phyloP scores from a whole-genome alignment of 2,888 invertebrate species.

The Arge pagana region DNA sequence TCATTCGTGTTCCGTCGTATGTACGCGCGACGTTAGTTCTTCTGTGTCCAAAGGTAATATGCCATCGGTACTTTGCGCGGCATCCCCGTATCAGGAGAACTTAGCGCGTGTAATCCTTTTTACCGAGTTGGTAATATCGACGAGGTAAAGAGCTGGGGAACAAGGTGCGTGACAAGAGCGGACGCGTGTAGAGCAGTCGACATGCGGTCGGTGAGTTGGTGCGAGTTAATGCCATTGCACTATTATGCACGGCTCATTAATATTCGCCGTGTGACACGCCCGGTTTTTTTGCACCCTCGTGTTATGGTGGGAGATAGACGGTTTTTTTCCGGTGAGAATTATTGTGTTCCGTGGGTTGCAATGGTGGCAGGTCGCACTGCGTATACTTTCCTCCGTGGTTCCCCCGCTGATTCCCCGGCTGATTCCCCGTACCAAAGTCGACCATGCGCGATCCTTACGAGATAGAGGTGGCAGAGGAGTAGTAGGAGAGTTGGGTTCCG shows the following conservation, averaged over 20 bases:
- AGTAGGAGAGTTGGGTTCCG: conserved; percentile 35
- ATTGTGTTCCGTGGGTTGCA: conserved; percentile 41
- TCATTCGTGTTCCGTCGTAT: no score
- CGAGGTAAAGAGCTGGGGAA: not conserved
- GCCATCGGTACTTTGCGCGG: not conserved
- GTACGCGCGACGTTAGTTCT: no score
- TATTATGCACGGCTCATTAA: conserved; percentile 45
- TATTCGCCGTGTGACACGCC: conserved; percentile 49
- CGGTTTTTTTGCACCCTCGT: conserved; percentile 52
- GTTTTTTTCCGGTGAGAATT: conserved; percentile 46
- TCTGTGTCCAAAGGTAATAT: no score
- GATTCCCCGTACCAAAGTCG: no score
- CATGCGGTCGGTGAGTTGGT: conserved; percentile 29
- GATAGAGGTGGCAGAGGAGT: conserved; percentile 22
- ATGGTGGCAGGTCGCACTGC: conserved; percentile 22
- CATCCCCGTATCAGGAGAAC: not conserved
- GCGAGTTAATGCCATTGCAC: no score
- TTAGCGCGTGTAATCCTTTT: no score
- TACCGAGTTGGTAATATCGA: no score
- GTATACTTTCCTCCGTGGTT: conserved; percentile 13
- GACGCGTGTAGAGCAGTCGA: conserved; percentile 36
- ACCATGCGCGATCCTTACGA: conserved; percentile 16
- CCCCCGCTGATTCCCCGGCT: conserved; percentile 29
- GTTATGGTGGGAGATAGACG: conserved; percentile 52
- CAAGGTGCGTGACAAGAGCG: conserved; percentile 25